These are phyloP conservation scores for Stylophora pistillata DNA, from an alignment of 64 coral and sea anemone species.

Conservation along the genomic window DNA sequence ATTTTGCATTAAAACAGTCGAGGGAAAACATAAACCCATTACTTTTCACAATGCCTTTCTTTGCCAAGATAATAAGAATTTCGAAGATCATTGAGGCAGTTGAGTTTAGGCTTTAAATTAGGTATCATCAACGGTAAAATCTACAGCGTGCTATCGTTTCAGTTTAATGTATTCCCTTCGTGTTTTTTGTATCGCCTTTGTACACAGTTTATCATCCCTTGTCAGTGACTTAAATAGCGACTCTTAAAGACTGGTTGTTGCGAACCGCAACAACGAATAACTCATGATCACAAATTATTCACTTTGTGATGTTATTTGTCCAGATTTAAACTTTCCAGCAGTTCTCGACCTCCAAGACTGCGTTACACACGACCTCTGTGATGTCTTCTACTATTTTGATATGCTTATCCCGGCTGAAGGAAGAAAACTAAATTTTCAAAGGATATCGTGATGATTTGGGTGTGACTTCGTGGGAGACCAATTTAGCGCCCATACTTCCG, in stretches of 20 bases:
- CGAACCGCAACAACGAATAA: not conserved
- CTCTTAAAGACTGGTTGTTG: no score
- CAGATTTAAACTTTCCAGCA: conserved; percentile 28
- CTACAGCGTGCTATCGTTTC: not conserved
- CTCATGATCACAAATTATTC: not conserved
- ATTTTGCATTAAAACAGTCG: no score
- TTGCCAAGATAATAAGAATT: no score
- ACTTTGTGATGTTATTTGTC: conserved; percentile 17
- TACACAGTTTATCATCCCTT: no score
- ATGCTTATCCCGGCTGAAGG: not conserved
- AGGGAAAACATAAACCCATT: no score
- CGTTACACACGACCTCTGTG: not conserved
- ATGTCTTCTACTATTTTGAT: not conserved
- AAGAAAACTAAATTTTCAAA: not conserved
- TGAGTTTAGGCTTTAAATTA: no score
- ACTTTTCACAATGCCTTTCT: no score
- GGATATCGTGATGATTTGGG: not conserved
- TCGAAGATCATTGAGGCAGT: no score
- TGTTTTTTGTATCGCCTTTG: no score
- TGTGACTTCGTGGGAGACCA: not conserved
- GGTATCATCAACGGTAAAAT: no score
- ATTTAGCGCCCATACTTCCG: not conserved
- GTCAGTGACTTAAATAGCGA: no score
- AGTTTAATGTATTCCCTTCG: not conserved
- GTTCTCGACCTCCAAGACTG: not conserved